A percentile compares a stretch with the other conserved stretches of the same genome.
phyloP scores from a whole-genome alignment of 2,888 invertebrate genomes.

The Lamproptera curius region DNA sequence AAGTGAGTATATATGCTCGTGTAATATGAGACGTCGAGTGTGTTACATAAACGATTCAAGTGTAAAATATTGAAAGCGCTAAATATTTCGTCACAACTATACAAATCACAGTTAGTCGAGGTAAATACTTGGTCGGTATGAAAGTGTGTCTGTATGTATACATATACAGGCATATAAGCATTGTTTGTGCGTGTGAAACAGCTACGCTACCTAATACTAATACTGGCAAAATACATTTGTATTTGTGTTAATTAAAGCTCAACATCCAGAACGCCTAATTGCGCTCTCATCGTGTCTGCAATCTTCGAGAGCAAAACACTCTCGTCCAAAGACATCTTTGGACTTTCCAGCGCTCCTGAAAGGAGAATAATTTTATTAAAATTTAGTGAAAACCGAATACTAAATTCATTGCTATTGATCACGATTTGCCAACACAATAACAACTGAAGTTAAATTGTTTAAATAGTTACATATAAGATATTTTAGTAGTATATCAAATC shows the following conservation, averaged over 20 bases:
- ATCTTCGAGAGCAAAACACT: slow-evolving; percentile 83
- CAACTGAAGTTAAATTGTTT: too few species aligned
- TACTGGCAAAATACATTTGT: slow-evolving; percentile 35
- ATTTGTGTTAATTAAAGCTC: slow-evolving; percentile 21
- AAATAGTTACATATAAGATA: too few species aligned
- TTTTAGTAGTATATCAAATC: too few species aligned
- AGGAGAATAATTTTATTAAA: slow-evolving; percentile 16
- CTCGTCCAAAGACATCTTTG: slow-evolving; percentile 82
- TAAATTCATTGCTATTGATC: too few species aligned
- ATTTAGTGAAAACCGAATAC: too few species aligned
- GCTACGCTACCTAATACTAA: slow-evolving; percentile 14
- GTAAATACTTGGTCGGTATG: slow-evolving; percentile 58
- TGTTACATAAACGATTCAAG: slow-evolving; percentile 24
- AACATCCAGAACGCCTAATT: slow-evolving; percentile 77
- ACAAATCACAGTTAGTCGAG: slow-evolving; percentile 70
- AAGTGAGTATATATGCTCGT: background rate
- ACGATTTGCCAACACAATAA: too few species aligned
- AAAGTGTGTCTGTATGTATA: slow-evolving; percentile 6
- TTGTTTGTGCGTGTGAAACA: too few species aligned
- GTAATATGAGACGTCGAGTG: background rate
- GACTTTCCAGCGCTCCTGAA: slow-evolving; percentile 83
- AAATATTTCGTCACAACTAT: slow-evolving; percentile 31
- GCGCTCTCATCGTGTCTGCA: slow-evolving; percentile 84
- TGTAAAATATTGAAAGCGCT: slow-evolving; percentile 26
- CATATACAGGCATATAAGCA: too few species aligned